Percentiles rank a stretch among this genome's conserved stretches.
These are phyloP conservation scores for Serranochromis macrocephalus DNA, from an alignment of 2,113 vertebrate species.

Conservation along the genomic window DNA sequence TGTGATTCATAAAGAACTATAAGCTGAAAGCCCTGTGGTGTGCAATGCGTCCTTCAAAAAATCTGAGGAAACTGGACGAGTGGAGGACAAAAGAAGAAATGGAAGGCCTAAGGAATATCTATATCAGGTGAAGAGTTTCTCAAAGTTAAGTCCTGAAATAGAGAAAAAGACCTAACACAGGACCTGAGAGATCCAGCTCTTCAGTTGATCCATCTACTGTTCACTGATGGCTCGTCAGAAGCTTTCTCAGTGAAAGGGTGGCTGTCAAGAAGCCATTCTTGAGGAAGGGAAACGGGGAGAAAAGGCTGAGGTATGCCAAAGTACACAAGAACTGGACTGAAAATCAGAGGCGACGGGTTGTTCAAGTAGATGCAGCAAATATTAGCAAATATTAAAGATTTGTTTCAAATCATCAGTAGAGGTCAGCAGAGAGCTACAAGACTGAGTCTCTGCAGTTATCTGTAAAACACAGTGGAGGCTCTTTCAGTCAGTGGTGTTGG, in stretches of 20 bases:
- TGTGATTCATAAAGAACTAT: not conserved
- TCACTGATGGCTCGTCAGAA: not conserved
- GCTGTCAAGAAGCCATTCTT: not conserved
- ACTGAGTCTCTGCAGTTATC: not conserved
- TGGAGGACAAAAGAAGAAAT: not conserved
- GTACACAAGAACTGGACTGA: not conserved
- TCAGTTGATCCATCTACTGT: not conserved
- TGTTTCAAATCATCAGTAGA: not conserved
- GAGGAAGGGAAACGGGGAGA: not conserved
- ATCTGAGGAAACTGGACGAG: not conserved
- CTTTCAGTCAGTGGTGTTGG: not conserved
- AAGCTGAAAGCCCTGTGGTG: not conserved
- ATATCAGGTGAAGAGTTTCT: not conserved
- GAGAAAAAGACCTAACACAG: not conserved
- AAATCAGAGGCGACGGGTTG: not conserved
- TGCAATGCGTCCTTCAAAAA: not conserved
- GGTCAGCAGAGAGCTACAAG: not conserved
- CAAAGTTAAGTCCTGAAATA: not conserved
- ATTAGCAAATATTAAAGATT: not conserved
- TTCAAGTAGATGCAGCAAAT: not conserved
- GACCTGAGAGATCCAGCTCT: not conserved
- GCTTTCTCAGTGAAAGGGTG: not conserved
- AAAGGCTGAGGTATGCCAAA: not conserved
- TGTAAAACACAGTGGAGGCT: not conserved
- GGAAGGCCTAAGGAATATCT: not conserved